A percentile compares a stretch with the other conserved stretches of the same genome.
phyloP scores from a whole-genome alignment of 2,888 invertebrate species.

The Andrena camellia region DNA sequence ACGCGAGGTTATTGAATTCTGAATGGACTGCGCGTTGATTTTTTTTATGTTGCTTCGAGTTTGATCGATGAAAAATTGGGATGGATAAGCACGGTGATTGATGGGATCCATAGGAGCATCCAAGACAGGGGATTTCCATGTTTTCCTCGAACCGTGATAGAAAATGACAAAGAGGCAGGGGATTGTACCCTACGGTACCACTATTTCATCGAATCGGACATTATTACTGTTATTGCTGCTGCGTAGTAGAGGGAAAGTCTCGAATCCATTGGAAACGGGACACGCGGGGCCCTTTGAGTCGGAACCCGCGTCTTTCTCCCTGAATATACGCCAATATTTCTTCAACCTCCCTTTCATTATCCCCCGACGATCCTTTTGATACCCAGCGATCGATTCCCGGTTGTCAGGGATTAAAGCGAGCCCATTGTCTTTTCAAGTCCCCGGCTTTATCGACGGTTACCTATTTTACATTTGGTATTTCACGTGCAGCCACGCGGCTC shows the following conservation, averaged over 20 bases:
- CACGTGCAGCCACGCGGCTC: neutral
- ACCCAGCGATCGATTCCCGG: conserved; percentile 12
- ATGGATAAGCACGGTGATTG: too few species aligned
- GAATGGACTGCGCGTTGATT: neutral
- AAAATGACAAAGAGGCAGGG: neutral
- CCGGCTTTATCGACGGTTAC: neutral
- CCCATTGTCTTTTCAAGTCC: conserved; percentile 26
- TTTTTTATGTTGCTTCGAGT: neutral
- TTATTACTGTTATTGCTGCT: conserved; percentile 44
- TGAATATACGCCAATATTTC: conserved; percentile 11
- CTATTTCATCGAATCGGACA: conserved; percentile 30
- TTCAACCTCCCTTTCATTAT: conserved; percentile 20
- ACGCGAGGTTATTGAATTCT: conserved; percentile 10
- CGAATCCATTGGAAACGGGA: conserved; percentile 45
- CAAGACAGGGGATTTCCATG: neutral
- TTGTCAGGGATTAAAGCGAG: conserved; percentile 26
- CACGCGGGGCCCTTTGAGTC: conserved; percentile 30
- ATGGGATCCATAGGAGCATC: too few species aligned
- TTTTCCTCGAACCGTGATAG: neutral
- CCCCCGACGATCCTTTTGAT: conserved; percentile 28
- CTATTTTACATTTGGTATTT: conserved; percentile 1
- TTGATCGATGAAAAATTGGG: too few species aligned
- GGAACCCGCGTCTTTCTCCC: conserved; percentile 18
- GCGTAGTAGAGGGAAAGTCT: conserved; percentile 21
- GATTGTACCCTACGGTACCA: conserved; percentile 9